Base-by-base conservation (phyloP, 1,140 invertebrate species). In the Drosophila bifasciata region DNA sequence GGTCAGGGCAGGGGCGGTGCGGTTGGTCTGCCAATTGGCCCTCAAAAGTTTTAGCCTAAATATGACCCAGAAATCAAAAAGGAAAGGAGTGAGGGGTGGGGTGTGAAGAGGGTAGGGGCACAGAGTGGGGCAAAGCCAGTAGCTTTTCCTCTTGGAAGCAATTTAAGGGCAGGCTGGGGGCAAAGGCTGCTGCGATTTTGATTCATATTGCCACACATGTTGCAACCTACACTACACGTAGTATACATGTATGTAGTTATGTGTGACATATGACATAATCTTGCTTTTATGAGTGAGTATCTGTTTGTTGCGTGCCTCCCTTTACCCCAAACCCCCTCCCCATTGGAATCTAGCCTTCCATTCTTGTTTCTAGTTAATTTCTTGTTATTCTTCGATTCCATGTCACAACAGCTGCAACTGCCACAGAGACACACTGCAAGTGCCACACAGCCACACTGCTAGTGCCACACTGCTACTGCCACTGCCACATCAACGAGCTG, bases 61-160 rank as follows among this genome's bases (percentile, higher is more conserved):
- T 73, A 80, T 84, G 80, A 84, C 80, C 76, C 80, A 84, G 76
- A 86, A 84, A 84, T 86, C 62, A 36, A 16, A 58, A 46, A 11
- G 32, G 9, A 36, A 11, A 13, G 56, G 59, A 9, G 7, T 56
- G 50, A 23, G 36, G 32, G 11, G n/a, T 15, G 21, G 25, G 25
- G 17, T 5, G 28, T 32, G 21, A 2, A 11, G 50, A 17, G 32
- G 41, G 58, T 28, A 7, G 8, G 2, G 9, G 6, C 6, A 25
- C 25, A 8, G 0, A 1, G 25, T 7, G 8, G 25, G 3, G 46
- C 49, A 46, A 7, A 28, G 39, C 13, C 5, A 13, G 13, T 25
- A 55, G 43, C 61, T 76, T 60, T 60, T 79, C 79, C 79, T 68
- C 56, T 80, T 59, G 66, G 80, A 66, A n/a, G n/a, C n/a, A n/a